phyloP scores from a whole-genome alignment of 2,888 invertebrate species.

The Parnassius smintheus region DNA sequence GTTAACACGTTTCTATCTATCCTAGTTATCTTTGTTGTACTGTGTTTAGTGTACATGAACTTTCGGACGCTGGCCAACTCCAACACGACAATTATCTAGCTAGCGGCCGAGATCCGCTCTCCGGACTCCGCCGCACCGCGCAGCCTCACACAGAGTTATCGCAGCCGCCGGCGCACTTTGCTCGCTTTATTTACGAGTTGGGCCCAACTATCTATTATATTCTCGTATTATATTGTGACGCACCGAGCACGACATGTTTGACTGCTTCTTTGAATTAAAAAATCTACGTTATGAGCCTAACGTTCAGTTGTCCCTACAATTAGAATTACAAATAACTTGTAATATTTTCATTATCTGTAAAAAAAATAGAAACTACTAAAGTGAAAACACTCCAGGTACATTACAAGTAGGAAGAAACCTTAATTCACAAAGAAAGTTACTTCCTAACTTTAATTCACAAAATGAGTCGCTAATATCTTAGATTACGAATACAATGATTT shows the following conservation, averaged over 20 bases:
- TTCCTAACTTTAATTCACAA: too few species aligned
- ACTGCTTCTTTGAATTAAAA: conserved; percentile 19
- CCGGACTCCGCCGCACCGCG: not conserved
- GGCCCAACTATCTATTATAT: conserved; percentile 7
- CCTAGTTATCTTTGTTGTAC: too few species aligned
- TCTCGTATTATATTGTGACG: conserved; percentile 14
- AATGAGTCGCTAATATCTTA: too few species aligned
- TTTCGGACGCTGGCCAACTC: not conserved
- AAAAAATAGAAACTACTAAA: too few species aligned
- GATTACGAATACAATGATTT: too few species aligned
- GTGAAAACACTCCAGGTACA: too few species aligned
- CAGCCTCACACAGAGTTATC: not conserved
- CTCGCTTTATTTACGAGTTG: not conserved
- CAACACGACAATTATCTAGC: not conserved
- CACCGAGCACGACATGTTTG: conserved; percentile 19
- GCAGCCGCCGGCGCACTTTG: not conserved
- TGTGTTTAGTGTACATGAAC: not conserved
- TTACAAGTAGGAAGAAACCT: too few species aligned
- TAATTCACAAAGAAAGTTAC: too few species aligned
- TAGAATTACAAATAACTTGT: too few species aligned
- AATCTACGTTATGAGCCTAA: conserved; percentile 1
- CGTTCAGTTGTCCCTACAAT: not conserved
- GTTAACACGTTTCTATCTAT: too few species aligned
- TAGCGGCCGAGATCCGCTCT: not conserved
- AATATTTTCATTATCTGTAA: conserved; percentile 5